Conservation (phyloP, 2,113 vertebrate genomes). For the Centrocercus urophasianus region DNA sequence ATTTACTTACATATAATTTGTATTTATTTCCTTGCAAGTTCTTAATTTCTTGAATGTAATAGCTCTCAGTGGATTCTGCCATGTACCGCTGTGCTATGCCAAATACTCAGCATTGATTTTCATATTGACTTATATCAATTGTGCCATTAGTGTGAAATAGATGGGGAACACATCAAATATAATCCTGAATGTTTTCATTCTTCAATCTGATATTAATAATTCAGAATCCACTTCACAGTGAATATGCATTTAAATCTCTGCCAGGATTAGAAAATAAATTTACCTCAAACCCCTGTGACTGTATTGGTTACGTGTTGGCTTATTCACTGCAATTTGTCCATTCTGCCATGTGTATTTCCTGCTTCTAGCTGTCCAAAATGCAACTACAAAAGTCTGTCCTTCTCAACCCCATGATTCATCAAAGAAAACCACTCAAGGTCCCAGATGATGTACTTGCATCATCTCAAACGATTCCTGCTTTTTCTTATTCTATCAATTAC, state of each 20-base stretch:
- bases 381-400: background rate
- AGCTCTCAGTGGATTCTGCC: constrained; percentile 29
- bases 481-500: background rate
- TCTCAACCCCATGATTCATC: background rate
- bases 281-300: background rate
- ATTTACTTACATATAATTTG: constrained; percentile 51
- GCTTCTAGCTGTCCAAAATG: background rate
- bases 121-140: constrained; percentile 56
- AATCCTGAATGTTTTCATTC: constrained; percentile 52
- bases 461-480: background rate
- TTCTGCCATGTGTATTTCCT: background rate
- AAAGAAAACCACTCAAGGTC: background rate
- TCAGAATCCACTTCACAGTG: constrained; percentile 44
- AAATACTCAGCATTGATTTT: constrained; percentile 62
- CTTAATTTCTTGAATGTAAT: constrained; percentile 46
- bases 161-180: constrained; percentile 1
- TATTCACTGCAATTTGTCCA: background rate
- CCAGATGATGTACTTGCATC: background rate
- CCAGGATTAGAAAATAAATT: constrained; percentile 11
- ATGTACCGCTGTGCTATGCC: background rate
- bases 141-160: constrained; percentile 50
- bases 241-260: constrained; percentile 20
- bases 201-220: constrained; percentile 57
- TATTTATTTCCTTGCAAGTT: constrained; percentile 51
- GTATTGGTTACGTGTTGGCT: background rate